Evolutionary conservation across 2,113 vertebrate species (phyloP), one percentile per base, ranked within the genome.

Genomic region (Hippocampus guttulatus): DNA sequence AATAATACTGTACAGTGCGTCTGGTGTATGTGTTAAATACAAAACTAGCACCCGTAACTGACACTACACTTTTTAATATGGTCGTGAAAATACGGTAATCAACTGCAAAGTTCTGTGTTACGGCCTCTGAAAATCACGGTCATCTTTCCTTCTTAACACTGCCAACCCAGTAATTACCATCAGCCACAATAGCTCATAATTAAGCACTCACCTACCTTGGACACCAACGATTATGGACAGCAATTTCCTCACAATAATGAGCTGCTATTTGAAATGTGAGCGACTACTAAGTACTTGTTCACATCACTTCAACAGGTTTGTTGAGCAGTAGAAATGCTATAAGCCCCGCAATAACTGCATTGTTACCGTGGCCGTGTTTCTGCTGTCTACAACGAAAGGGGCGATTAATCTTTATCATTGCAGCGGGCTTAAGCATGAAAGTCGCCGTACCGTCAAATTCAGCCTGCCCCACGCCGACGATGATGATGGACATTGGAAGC

Each of bases 401-500:
- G 54, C 62, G 67, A 51, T 57, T 67, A n/a, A 51, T 41, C 16
- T 54, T 38, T 23, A 52, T 16, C 55, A 14, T 51, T 57, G 62
- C 30, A 76, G 60, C 54, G 61, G 8, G 25, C 21, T 64, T 21
- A 64, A 49, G 69, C 30, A 52, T 3, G 16, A 25, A 57, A 64
- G 10, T 60, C 49, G 65, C 16, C 18, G 0, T 90, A 91, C 89
- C 90, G 8, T 90, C 90, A 85, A 91, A 91, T 74, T 91, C 90
- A 41, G 90, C 90, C 69, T 90, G 88, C 72, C 90, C 90, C n/a
- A 91, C 90, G 78, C 90, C 90, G 3, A 91, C 90, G 23, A 91
- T 91, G 72, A 91, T 91, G 72, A 91, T 90, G 70, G 88, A 91
- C 89, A 91, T 89, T 21, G 89, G 88, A 67, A 91, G 85, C 72